A percentile compares a stretch with the other conserved stretches of the same genome.
Evolutionary conservation across 92 coral and sea anemone species (phyloP).

Genomic region (Epizoanthus scotinus): DNA sequence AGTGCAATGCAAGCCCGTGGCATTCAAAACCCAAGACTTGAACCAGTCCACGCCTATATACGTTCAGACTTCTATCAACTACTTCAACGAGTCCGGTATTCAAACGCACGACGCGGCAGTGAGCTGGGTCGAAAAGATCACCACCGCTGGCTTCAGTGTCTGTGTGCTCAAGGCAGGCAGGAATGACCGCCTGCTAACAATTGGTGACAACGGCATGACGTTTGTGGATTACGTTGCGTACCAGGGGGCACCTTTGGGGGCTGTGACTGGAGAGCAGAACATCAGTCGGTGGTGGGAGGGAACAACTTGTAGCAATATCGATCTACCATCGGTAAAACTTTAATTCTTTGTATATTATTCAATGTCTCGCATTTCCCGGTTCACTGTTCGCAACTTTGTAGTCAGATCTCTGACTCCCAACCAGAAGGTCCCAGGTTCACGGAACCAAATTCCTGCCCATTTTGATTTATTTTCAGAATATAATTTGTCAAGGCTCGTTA

Average conservation of each 20-base stretch:
- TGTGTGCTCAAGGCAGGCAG: constrained; percentile 76
- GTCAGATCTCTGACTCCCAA: too few relatives aligned
- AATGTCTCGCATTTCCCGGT: too few relatives aligned
- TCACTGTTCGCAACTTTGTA: too few relatives aligned
- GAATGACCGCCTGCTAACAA: constrained; percentile 52
- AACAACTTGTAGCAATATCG: constrained; percentile 59
- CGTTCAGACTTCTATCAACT: constrained; percentile 59
- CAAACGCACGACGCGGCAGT: constrained; percentile 79
- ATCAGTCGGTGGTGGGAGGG: constrained; percentile 78
- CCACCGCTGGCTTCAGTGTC: constrained; percentile 47
- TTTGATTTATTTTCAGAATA: too few relatives aligned
- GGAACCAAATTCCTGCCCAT: too few relatives aligned
- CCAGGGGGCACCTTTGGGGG: constrained; percentile 68
- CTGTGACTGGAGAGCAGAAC: constrained; percentile 70
- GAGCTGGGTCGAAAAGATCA: constrained; percentile 65
- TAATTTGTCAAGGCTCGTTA: too few relatives aligned
- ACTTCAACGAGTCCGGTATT: constrained; percentile 51
- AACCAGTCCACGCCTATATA: constrained; percentile 7
- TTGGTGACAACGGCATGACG: constrained; percentile 68
- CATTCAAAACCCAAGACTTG: constrained; percentile 42
- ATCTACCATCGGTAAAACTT: constrained; percentile 52
- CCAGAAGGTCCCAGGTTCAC: too few relatives aligned
- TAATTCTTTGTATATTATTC: too few relatives aligned
- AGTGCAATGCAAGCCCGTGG: constrained; percentile 52
- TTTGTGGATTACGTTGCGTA: constrained; percentile 67